A percentile compares a stretch with the other conserved stretches of the same genome.
Conservation (phyloP, 2,888 invertebrate species). For the Diaphora mendica region DNA sequence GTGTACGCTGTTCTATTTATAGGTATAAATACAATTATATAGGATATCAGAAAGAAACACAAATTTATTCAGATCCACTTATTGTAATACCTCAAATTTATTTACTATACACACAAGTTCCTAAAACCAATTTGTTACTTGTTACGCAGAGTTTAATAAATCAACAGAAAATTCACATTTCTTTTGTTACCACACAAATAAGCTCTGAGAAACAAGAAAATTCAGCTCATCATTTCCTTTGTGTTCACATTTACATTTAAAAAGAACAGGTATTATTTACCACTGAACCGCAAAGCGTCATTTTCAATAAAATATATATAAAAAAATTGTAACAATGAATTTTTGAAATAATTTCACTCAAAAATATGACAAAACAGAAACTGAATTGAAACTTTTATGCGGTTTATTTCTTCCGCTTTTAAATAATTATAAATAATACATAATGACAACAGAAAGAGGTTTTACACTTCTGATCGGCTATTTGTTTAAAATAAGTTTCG, state of each 20-base stretch:
- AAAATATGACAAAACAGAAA: slow-evolving; percentile 26
- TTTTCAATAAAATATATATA: slow-evolving; percentile 5
- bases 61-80: too few relatives aligned
- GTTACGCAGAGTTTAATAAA: neutral
- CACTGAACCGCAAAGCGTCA: neutral
- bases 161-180: neutral
- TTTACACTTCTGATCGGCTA: slow-evolving; percentile 16
- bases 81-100: neutral
- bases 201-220: neutral
- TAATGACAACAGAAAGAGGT: slow-evolving; percentile 21
- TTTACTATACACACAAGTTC: neutral
- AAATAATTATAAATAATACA: neutral
- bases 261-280: neutral
- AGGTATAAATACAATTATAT: neutral
- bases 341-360: slow-evolving; percentile 19
- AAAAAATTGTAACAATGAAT: slow-evolving; percentile 19
- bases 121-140: neutral
- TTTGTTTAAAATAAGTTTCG: neutral
- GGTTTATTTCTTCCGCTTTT: slow-evolving; percentile 9
- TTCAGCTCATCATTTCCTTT: neutral
- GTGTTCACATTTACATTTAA: neutral
- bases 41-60: too few relatives aligned
- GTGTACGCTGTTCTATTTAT: neutral
- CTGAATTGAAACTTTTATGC: slow-evolving; percentile 46
- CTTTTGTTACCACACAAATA: neutral